These are phyloP conservation scores for Brienomyrus brachyistius DNA, from an alignment of 2,113 vertebrate genomes.

Conservation along the genomic window DNA sequence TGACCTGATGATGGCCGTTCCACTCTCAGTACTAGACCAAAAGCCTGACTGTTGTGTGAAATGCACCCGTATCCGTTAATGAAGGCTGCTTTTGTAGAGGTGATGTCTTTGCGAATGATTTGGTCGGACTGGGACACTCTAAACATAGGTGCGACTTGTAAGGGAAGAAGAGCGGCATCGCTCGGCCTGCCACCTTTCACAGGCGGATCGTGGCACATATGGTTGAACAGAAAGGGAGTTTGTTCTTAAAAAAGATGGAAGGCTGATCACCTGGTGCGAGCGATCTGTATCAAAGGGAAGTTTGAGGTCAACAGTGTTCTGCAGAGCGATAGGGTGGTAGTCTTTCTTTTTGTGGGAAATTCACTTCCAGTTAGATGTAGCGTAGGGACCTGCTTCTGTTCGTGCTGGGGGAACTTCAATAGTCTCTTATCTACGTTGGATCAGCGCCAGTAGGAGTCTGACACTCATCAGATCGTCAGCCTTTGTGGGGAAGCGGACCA, in stretches of 20 bases:
- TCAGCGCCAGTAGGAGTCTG: background rate
- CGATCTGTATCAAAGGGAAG: background rate
- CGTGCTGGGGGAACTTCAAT: background rate
- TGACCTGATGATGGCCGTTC: background rate
- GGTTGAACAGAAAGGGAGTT: background rate
- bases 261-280: background rate
- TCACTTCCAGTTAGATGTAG: background rate
- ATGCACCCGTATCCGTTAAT: background rate
- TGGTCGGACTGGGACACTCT: background rate
- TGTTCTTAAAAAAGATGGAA: background rate
- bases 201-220: background rate
- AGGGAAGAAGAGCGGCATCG: background rate
- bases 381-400: background rate
- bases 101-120: background rate
- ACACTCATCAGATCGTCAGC: background rate
- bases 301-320: background rate
- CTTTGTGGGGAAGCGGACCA: background rate
- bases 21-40: background rate
- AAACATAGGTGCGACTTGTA: background rate
- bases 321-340: background rate
- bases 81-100: background rate
- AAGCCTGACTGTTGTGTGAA: background rate
- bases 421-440: background rate
- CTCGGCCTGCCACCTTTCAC: background rate
- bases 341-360: background rate